Evolutionary conservation across 2,888 invertebrate genomes (phyloP).

Genomic region (Punctoribates punctum): DNA sequence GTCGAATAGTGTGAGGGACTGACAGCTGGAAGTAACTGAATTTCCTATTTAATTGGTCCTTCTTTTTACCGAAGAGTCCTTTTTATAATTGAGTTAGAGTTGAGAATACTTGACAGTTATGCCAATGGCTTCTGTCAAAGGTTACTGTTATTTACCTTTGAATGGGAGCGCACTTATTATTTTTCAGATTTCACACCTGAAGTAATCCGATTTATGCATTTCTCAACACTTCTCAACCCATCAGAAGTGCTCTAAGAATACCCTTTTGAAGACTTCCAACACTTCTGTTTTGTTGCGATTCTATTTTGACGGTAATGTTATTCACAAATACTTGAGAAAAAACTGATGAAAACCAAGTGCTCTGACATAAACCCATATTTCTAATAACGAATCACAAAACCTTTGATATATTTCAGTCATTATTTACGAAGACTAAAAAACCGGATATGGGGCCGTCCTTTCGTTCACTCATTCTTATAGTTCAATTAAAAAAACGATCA

Average conservation of each 20-base stretch:
- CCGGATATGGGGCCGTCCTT: no score
- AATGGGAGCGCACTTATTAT: conserved; percentile 28
- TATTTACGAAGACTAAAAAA: no score
- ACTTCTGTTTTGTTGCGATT: neutral
- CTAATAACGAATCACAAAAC: no score
- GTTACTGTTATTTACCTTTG: neutral
- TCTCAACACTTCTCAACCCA: conserved; percentile 28
- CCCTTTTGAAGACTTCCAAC: neutral
- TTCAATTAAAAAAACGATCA: no score
- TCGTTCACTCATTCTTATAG: no score
- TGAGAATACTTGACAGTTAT: conserved; percentile 19
- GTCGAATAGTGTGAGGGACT: neutral
- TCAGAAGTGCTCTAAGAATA: conserved; percentile 2
- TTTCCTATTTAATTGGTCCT: neutral
- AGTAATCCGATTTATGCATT: conserved; percentile 32
- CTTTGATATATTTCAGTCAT: no score
- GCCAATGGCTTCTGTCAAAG: neutral
- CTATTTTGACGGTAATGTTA: conserved; percentile 1
- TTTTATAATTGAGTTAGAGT: conserved; percentile 3
- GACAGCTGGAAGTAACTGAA: neutral
- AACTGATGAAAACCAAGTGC: neutral
- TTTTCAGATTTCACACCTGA: conserved; percentile 30
- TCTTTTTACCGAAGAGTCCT: neutral
- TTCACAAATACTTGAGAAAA: neutral
- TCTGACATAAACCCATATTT: no score